Evolutionary conservation across 2,113 vertebrate species (phyloP).

Genomic region (Orientallactaga bullata): DNA sequence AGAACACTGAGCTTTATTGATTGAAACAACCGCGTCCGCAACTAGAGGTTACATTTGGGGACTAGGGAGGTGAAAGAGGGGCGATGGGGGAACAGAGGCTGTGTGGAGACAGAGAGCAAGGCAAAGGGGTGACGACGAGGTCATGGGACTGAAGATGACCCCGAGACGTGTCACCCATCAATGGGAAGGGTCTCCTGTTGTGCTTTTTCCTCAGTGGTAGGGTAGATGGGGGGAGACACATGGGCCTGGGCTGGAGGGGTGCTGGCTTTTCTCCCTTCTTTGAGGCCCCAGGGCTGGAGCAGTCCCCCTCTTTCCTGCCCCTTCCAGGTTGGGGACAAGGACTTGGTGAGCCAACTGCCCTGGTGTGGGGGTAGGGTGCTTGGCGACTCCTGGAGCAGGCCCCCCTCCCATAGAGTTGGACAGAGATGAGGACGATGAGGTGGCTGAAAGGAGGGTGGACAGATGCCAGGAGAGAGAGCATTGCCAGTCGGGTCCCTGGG

Average conservation of each 20-base stretch:
- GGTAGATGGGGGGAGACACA: background rate
- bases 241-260: constrained; percentile 17
- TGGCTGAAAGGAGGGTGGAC: background rate
- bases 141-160: constrained; percentile 62
- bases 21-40: constrained; percentile 74
- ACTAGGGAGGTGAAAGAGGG: background rate
- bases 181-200: constrained; percentile 78
- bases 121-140: constrained; percentile 73
- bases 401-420: background rate
- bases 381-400: background rate
- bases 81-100: constrained; percentile 36
- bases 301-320: constrained; percentile 21
- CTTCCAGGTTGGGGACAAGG: constrained; percentile 27
- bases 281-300: constrained; percentile 37
- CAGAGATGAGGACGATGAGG: background rate
- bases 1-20: constrained; percentile 83
- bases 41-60: constrained; percentile 80
- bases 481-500: background rate
- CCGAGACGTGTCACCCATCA: constrained; percentile 56
- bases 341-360: constrained; percentile 23
- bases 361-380: background rate
- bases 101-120: constrained; percentile 79
- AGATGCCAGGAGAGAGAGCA: background rate
- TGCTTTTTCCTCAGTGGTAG: constrained; percentile 78
- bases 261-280: constrained; percentile 63